These are phyloP conservation scores for Apomyelois bistriatella DNA, from an alignment of 2,888 invertebrate species.

Conservation along the genomic window DNA sequence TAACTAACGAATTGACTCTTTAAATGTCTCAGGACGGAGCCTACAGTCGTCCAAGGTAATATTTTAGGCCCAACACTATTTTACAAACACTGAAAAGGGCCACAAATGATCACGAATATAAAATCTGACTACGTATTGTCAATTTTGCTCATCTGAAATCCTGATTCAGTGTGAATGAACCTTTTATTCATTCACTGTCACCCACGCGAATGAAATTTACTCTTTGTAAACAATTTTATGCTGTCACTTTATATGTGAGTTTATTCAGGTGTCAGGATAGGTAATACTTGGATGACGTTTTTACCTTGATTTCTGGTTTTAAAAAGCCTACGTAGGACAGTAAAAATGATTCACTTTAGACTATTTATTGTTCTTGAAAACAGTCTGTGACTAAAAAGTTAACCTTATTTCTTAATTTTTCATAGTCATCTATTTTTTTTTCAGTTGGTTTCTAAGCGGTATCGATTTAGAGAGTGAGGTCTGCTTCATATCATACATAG, in stretches of 20 bases:
- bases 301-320: slow-evolving; percentile 4
- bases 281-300: background rate
- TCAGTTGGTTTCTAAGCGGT: too few species aligned
- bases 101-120: background rate
- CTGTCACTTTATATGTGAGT: background rate
- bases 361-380: background rate
- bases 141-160: slow-evolving; percentile 5
- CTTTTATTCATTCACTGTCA: slow-evolving; percentile 6
- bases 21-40: too few species aligned
- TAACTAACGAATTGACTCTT: too few species aligned
- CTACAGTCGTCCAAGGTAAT: background rate
- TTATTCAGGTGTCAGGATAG: slow-evolving; percentile 7
- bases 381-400: background rate
- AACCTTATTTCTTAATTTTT: too few species aligned
- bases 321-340: slow-evolving; percentile 2
- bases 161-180: slow-evolving; percentile 8
- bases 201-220: background rate
- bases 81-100: background rate
- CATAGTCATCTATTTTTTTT: too few species aligned
- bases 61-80: background rate
- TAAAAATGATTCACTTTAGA: background rate
- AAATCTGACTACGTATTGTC: slow-evolving; percentile 6
- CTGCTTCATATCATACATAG: too few species aligned
- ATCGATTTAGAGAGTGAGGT: too few species aligned
- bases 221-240: slow-evolving; percentile 9